A percentile compares a stretch with the other conserved stretches of the same genome.
These are phyloP conservation scores for Canis aureus DNA, from an alignment of 2,113 vertebrate species.

Conservation along the genomic window DNA sequence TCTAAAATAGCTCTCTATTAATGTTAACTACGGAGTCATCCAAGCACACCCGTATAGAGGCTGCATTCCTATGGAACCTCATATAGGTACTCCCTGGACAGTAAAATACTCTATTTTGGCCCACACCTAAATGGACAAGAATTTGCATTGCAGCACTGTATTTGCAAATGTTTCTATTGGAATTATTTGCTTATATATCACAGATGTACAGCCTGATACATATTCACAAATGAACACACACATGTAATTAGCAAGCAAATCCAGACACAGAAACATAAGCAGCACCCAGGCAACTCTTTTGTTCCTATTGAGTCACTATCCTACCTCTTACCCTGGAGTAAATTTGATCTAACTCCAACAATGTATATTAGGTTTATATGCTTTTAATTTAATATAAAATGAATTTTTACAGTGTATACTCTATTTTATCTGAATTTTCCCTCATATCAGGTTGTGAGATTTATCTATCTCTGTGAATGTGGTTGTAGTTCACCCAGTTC, in stretches of 20 bases:
- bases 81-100: too few relatives aligned
- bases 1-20: neutral
- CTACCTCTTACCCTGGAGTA: accelerated
- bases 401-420: neutral
- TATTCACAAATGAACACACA: neutral
- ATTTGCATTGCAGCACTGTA: neutral
- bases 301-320: neutral
- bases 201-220: neutral
- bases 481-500: neutral
- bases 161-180: neutral
- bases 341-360: neutral
- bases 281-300: neutral
- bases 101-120: neutral
- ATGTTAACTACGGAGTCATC: neutral
- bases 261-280: neutral
- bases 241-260: neutral
- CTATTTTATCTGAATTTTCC: neutral
- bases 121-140: neutral
- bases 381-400: neutral
- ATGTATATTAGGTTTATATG: neutral
- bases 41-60: neutral
- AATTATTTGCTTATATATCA: neutral
- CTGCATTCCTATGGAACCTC: neutral
- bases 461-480: neutral
- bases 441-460: neutral